Percentiles rank a stretch among this genome's conserved stretches.
phyloP scores from a whole-genome alignment of 2,113 vertebrate species.

The Aptenodytes patagonicus region DNA sequence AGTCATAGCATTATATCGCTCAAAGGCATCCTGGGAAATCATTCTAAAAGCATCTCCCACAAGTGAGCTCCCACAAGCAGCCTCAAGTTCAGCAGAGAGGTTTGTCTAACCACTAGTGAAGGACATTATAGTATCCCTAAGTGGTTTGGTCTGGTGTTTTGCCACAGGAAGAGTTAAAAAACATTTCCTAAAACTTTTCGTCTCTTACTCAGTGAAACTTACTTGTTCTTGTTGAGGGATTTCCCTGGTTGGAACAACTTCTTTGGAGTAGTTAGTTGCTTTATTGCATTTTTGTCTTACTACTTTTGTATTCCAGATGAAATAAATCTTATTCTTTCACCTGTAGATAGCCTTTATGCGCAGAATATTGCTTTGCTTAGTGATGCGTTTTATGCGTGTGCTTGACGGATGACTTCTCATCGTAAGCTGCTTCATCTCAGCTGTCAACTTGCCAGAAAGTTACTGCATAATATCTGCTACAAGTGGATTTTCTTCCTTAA shows the following conservation, averaged over 20 bases:
- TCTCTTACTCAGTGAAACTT: not conserved
- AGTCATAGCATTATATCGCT: not conserved
- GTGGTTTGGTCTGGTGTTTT: not conserved
- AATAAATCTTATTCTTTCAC: not conserved
- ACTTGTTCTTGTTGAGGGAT: not conserved
- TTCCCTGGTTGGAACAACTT: not conserved
- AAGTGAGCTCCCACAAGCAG: not conserved
- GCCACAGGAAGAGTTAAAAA: not conserved
- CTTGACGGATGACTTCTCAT: not conserved
- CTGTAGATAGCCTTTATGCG: not conserved
- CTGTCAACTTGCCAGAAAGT: not conserved
- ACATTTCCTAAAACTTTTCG: not conserved
- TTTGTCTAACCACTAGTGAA: not conserved
- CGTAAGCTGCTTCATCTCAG: not conserved
- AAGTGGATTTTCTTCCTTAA: not conserved
- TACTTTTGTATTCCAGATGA: not conserved
- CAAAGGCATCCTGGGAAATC: not conserved
- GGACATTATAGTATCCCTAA: not conserved
- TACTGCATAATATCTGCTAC: not conserved
- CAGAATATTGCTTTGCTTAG: not conserved
- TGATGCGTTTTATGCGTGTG: fast-evolving
- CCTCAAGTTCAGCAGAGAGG: not conserved
- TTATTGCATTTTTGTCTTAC: not conserved
- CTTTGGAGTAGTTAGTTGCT: not conserved
- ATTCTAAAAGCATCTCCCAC: not conserved